Evolutionary conservation across 2,888 invertebrate species (phyloP).

Genomic region (Thecophora atra): DNA sequence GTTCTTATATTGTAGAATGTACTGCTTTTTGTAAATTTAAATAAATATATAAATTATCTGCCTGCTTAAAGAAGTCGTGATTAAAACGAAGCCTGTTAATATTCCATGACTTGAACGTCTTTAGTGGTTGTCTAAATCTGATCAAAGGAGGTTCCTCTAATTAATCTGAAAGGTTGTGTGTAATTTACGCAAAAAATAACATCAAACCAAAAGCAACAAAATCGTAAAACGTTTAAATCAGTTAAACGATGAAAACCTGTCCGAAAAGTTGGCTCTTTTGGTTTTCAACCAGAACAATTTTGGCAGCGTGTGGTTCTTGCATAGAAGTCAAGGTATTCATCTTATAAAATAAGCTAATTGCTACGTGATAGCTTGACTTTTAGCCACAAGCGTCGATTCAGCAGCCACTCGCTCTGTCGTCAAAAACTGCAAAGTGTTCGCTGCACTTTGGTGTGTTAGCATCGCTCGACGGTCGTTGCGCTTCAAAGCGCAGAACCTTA

Average conservation of each 20-base stretch:
- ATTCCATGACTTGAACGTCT: too few relatives aligned
- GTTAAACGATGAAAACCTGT: too few relatives aligned
- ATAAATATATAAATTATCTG: too few relatives aligned
- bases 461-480: neutral
- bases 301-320: constrained; percentile 19
- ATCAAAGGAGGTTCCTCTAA: too few relatives aligned
- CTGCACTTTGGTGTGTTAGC: neutral
- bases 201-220: neutral
- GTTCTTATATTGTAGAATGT: too few relatives aligned
- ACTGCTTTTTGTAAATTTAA: too few relatives aligned
- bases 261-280: neutral
- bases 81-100: too few relatives aligned
- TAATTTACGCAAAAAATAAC: too few relatives aligned
- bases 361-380: neutral
- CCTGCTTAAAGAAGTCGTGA: too few relatives aligned
- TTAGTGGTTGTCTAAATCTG: too few relatives aligned
- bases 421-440: neutral
- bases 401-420: neutral
- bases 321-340: constrained; percentile 48
- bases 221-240: neutral
- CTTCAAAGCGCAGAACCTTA: constrained; percentile 2
- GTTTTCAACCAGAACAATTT: constrained; percentile 10
- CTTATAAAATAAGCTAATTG: constrained; percentile 30
- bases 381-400: neutral
- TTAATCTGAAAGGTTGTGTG: too few relatives aligned